Evolutionary conservation across 2,797 vertebrate genomes (phyloP).

Genomic region (Urocyon cinereoargenteus): DNA sequence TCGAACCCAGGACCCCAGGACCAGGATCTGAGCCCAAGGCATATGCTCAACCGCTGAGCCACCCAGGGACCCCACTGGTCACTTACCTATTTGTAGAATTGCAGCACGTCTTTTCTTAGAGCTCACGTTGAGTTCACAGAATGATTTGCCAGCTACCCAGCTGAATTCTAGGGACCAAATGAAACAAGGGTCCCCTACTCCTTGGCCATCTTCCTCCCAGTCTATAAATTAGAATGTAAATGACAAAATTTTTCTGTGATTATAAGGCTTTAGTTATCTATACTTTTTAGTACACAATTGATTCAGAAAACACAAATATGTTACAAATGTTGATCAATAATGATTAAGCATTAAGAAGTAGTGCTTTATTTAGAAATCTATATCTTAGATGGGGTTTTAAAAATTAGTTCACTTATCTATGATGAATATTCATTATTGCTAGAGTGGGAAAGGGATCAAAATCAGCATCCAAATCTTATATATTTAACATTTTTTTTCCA

Average conservation of each 20-base stretch:
- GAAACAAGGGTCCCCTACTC: neutral
- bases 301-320: neutral
- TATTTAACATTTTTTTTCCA: neutral
- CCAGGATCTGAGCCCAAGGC: too few relatives aligned
- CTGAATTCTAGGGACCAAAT: neutral
- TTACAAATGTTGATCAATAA: neutral
- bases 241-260: slow-evolving; percentile 3
- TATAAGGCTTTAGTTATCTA: neutral
- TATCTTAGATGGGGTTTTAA: neutral
- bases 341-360: slow-evolving; percentile 10
- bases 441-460: neutral
- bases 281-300: neutral
- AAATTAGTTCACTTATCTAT: neutral
- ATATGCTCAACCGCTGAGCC: too few relatives aligned
- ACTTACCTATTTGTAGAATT: neutral
- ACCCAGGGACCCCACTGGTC: too few relatives aligned
- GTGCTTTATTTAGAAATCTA: slow-evolving; percentile 4
- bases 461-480: neutral
- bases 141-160: neutral
- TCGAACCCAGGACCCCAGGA: too few relatives aligned
- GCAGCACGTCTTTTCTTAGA: neutral
- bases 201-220: neutral
- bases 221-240: neutral
- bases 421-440: neutral
- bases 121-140: neutral